phyloP scores from a whole-genome alignment of 2,797 vertebrate genomes.

The Pampus argenteus region DNA sequence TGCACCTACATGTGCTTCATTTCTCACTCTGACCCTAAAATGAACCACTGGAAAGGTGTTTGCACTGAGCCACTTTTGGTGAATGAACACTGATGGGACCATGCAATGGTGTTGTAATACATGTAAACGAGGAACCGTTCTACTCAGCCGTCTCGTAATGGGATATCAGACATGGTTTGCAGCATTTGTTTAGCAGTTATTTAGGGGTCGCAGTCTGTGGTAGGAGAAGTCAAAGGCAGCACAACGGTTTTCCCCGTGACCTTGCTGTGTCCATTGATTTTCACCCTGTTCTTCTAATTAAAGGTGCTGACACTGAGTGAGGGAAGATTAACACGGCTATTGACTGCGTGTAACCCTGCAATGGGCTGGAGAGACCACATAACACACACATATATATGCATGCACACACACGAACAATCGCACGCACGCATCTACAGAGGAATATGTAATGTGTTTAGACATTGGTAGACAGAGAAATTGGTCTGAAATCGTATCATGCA shows the following conservation, averaged over 20 bases:
- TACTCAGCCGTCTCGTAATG: constrained; percentile 41
- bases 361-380: constrained; percentile 17
- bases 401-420: background rate
- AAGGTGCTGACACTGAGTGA: constrained; percentile 80
- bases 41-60: constrained; percentile 40
- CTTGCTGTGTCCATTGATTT: constrained; percentile 81
- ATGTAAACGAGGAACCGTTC: constrained; percentile 27
- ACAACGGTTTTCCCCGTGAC: constrained; percentile 58
- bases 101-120: constrained; percentile 13
- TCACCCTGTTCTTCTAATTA: constrained; percentile 77
- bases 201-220: constrained; percentile 67
- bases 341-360: constrained; percentile 62
- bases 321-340: constrained; percentile 79
- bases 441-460: constrained; percentile 6
- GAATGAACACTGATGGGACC: constrained; percentile 32
- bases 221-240: constrained; percentile 47
- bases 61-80: constrained; percentile 17
- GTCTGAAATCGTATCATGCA: constrained; percentile 2
- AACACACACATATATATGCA: constrained; percentile 7
- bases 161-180: constrained; percentile 54
- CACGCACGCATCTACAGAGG: background rate
- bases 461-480: background rate
- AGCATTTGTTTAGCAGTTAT: constrained; percentile 69
- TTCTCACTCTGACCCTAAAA: constrained; percentile 44
- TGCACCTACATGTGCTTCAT: constrained; percentile 24